Conservation (phyloP, 2,797 vertebrate genomes). For the Cynodonichthys magdalenae region DNA sequence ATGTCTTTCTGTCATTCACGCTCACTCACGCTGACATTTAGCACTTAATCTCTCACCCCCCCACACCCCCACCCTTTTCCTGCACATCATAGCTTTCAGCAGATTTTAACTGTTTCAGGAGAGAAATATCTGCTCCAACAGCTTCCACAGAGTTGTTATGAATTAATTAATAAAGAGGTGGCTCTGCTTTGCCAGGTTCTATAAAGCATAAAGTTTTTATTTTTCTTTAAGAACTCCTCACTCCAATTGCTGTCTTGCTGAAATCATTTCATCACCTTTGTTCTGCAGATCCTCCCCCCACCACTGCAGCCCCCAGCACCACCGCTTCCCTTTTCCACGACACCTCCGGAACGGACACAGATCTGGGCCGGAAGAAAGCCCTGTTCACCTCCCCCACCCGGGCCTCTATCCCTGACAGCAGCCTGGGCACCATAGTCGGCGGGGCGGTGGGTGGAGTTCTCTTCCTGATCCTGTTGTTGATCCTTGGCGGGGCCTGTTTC, state of each 20-base stretch:
- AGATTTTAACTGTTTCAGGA: constrained; percentile 29
- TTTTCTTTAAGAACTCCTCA: constrained; percentile 32
- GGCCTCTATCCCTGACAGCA: constrained; percentile 85
- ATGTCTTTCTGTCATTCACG: constrained; percentile 31
- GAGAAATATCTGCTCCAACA: constrained; percentile 24
- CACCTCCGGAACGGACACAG: constrained; percentile 82
- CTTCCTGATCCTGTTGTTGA: constrained; percentile 88
- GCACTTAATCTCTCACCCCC: constrained; percentile 53
- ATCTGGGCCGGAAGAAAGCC: constrained; percentile 79
- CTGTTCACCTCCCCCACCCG: constrained; percentile 87
- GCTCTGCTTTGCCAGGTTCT: constrained; percentile 34
- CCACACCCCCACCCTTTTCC: constrained; percentile 33
- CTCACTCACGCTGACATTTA: constrained; percentile 40
- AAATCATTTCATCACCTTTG: constrained; percentile 74
- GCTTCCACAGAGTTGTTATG: constrained; percentile 25
- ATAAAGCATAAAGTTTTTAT: constrained; percentile 41
- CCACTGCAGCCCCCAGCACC: constrained; percentile 87
- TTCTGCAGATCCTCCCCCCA: constrained; percentile 93
- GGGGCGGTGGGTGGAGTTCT: constrained; percentile 91
- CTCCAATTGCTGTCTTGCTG: constrained; percentile 82
- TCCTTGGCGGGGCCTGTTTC: constrained; percentile 85
- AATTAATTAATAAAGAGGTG: constrained; percentile 49
- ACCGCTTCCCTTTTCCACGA: constrained; percentile 75
- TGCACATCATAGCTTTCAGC: constrained; percentile 45
- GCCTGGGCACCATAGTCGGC: constrained; percentile 89